Evolutionary conservation across 2,113 vertebrate genomes (phyloP).

Genomic region (Phasianus colchicus): DNA sequence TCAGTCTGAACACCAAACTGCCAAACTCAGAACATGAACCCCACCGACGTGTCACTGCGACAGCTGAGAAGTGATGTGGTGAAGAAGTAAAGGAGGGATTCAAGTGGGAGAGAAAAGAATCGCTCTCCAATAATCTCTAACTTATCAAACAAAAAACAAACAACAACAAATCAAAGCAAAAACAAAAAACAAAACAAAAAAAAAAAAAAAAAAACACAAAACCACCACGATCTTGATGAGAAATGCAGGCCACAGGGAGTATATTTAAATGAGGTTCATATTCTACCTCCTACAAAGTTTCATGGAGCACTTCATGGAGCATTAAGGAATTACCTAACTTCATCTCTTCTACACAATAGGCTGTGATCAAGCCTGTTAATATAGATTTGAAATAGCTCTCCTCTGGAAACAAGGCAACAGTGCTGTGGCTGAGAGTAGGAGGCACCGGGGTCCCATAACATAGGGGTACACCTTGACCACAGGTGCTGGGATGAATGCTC

Average conservation of each 20-base stretch:
- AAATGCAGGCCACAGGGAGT: not conserved
- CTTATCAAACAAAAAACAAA: not conserved
- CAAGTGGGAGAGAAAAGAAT: not conserved
- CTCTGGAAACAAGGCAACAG: not conserved
- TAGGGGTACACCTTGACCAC: not conserved
- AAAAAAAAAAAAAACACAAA: not conserved
- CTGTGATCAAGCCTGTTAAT: not conserved
- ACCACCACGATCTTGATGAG: not conserved
- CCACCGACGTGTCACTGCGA: not conserved
- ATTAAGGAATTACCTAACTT: constrained; percentile 32
- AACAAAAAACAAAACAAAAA: not conserved
- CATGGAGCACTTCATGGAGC: not conserved
- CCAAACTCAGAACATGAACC: not conserved
- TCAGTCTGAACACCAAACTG: not conserved
- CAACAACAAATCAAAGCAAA: not conserved
- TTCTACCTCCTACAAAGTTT: constrained; percentile 32
- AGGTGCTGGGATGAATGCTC: not conserved
- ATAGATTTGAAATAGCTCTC: not conserved
- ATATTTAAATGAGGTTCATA: constrained; percentile 3
- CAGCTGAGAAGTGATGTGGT: fast-evolving
- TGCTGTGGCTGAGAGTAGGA: not conserved
- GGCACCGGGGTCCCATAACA: not conserved
- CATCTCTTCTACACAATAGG: not conserved
- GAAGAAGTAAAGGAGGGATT: not conserved
- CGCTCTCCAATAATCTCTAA: not conserved